Base-by-base conservation (phyloP, 2,797 vertebrate species). In the Perodicticus potto region DNA sequence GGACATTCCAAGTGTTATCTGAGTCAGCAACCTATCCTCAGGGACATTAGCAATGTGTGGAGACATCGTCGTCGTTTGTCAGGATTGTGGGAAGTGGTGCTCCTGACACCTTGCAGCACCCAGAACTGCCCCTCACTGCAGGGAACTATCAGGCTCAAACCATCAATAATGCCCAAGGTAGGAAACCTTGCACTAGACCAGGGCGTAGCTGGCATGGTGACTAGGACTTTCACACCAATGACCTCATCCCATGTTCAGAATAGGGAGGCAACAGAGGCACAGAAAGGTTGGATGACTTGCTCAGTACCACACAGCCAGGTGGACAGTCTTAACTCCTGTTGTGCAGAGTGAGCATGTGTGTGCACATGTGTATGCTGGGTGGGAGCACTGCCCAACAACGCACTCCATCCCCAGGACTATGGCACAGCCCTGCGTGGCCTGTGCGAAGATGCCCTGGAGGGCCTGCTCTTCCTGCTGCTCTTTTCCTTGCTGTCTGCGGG, bases 391-490 rank as follows among this genome's bases (percentile, higher is more conserved):
- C 27, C 65, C 1, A 0, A 94, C 89, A 61, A 92, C 0, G 0
- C 37, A 27, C 45, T 53, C 61, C 7, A 27, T 59, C 34, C 91
- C 83, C 88, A 99, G 99, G 99, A 99, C 97, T 99, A 99, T 40
- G 98, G 99, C 3, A 98, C 99, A 70, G 99, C 99, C 53, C 98
- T 99, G 96, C 99, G 99, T 95, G 99, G 99, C 90, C 98, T 99
- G 96, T 99, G 99, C 78, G 99, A 99, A 77, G 99, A 99, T 23
- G 99, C 99, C 93, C 99, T 99, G 99, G 99, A 99, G 97, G 99
- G 99, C 40, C 96, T 99, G 97, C 37, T 99, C 98, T 96, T 98
- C 99, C 98, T 99, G 99, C 97, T 99, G 84, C 99, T 99, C 98
- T 99, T 99, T 95, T 99, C 99, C 76, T 98, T 99, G 95, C 98